Conservation (phyloP, 2,113 vertebrate species). For the Hyla sarda region DNA sequence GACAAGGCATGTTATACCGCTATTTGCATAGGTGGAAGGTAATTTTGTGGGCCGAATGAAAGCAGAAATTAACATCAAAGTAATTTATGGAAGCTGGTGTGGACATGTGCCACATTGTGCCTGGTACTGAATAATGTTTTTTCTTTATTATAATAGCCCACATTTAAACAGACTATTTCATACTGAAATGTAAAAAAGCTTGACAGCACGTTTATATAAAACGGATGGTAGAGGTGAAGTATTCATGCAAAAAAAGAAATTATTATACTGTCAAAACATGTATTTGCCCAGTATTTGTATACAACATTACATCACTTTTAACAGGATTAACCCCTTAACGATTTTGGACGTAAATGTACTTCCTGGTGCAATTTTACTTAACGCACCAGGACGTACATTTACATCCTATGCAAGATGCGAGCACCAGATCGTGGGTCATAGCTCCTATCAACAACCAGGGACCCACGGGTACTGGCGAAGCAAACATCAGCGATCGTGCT, state of each 20-base stretch:
- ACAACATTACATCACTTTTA: too few species aligned
- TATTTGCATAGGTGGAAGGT: slow-evolving; percentile 25
- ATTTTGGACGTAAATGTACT: too few species aligned
- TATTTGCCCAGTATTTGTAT: not conserved
- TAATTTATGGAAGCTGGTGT: slow-evolving; percentile 23
- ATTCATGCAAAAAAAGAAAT: not conserved
- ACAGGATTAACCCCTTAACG: too few species aligned
- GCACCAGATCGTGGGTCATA: too few species aligned
- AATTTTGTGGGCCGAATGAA: slow-evolving; percentile 12
- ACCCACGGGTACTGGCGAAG: too few species aligned
- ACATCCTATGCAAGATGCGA: too few species aligned
- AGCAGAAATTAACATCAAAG: slow-evolving; percentile 33
- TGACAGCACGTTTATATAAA: not conserved
- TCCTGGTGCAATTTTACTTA: too few species aligned
- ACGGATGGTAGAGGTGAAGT: not conserved
- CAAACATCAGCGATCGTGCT: too few species aligned
- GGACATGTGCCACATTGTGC: not conserved
- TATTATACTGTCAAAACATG: not conserved
- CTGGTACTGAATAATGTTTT: slow-evolving; percentile 1
- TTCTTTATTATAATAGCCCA: not conserved
- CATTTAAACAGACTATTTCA: not conserved
- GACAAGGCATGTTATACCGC: slow-evolving; percentile 15
- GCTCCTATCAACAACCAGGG: too few species aligned
- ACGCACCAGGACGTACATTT: too few species aligned
- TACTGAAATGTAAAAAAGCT: not conserved